These are phyloP conservation scores for Drosophila maculinotata DNA, from an alignment of 2,888 invertebrate genomes.

Conservation along the genomic window DNA sequence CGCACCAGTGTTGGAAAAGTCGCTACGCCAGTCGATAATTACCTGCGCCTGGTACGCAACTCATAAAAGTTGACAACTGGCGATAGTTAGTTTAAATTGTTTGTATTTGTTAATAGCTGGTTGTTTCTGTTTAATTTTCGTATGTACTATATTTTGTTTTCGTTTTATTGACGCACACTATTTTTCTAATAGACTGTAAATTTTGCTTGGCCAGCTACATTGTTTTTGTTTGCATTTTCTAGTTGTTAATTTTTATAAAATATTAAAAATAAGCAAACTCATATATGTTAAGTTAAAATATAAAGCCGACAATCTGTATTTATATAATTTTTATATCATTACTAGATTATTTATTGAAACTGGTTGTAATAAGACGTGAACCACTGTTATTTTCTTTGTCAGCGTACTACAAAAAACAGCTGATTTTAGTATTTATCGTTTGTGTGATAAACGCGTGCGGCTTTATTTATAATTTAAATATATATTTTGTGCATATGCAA, in stretches of 20 bases:
- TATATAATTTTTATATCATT: no score
- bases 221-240: no score
- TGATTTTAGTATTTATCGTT: constrained; percentile 28
- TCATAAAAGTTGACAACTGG: neutral
- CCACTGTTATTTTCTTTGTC: constrained; percentile 1
- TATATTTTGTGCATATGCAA: neutral
- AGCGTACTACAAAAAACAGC: constrained; percentile 32
- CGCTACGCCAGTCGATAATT: neutral
- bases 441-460: constrained; percentile 18
- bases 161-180: neutral
- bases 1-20: constrained; percentile 37
- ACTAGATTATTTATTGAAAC: no score
- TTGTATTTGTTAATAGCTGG: neutral
- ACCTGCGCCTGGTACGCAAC: constrained; percentile 11
- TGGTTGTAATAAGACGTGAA: no score
- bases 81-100: neutral
- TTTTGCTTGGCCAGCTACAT: no score
- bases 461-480: constrained; percentile 7
- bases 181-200: no score
- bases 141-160: neutral
- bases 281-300: no score
- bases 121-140: neutral
- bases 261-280: no score
- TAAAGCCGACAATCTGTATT: no score
- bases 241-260: no score